Percentiles rank a stretch among this genome's conserved stretches.
Conservation (phyloP, 2,888 invertebrate genomes). For the Hemicrepidius hirtus region DNA sequence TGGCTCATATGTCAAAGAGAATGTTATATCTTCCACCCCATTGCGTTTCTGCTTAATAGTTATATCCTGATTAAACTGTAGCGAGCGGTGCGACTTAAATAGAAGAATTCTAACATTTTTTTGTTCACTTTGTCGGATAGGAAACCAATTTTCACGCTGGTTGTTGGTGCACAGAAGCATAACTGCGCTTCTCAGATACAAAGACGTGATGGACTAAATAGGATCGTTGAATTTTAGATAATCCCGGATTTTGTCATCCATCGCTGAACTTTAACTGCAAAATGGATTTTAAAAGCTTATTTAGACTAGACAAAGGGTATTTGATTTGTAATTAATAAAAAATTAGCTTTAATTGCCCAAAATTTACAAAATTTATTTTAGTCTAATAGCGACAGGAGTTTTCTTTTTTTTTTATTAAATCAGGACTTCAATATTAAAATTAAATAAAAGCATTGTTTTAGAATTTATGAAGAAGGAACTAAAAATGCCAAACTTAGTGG, state of each 20-base stretch:
- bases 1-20: slow-evolving; percentile 56
- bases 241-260: slow-evolving; percentile 21
- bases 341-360: too few relatives aligned
- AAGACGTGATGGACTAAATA: slow-evolving; percentile 14
- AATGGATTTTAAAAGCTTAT: background rate
- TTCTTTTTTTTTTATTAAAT: too few relatives aligned
- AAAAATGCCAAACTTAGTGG: too few relatives aligned
- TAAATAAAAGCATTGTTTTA: too few relatives aligned
- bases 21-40: slow-evolving; percentile 52
- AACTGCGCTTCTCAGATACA: slow-evolving; percentile 8
- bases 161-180: slow-evolving; percentile 24
- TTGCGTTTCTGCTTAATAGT: slow-evolving; percentile 35
- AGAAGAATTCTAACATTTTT: background rate
- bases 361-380: too few relatives aligned
- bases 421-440: too few relatives aligned
- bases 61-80: slow-evolving; percentile 28
- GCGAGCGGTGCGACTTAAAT: slow-evolving; percentile 4
- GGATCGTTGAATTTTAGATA: slow-evolving; percentile 10
- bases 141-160: slow-evolving; percentile 28
- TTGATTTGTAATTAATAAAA: background rate
- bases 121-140: slow-evolving; percentile 7
- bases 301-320: background rate
- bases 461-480: too few relatives aligned
- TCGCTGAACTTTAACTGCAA: slow-evolving; percentile 4
- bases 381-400: too few relatives aligned